These are phyloP conservation scores for Drosophila limbata DNA, from an alignment of 2,888 invertebrate species.

Conservation along the genomic window DNA sequence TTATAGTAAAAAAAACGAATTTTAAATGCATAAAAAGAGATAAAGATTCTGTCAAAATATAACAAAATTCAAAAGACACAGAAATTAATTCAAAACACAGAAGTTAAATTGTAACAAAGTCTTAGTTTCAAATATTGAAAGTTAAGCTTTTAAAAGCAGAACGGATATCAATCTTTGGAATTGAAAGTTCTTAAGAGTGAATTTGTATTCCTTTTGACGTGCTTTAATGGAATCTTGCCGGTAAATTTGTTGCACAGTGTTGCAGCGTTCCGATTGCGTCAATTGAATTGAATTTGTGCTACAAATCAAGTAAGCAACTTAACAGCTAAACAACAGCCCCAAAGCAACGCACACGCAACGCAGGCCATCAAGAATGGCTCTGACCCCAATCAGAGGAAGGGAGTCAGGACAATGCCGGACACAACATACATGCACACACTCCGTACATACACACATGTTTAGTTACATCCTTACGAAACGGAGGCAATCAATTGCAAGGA, in stretches of 20 bases:
- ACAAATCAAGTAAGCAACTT: slow-evolving; percentile 81
- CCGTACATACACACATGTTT: slow-evolving; percentile 6
- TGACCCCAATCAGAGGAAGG: slow-evolving; percentile 21
- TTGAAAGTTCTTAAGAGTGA: not conserved
- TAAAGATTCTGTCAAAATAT: not conserved
- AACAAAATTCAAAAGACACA: too few species aligned
- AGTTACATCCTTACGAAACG: slow-evolving; percentile 55
- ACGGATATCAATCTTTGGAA: slow-evolving; percentile 4
- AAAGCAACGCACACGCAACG: slow-evolving; percentile 45
- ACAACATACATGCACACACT: slow-evolving; percentile 14
- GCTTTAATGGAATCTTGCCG: slow-evolving; percentile 31
- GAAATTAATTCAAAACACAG: too few species aligned
- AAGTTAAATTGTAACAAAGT: not conserved
- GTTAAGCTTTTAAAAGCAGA: not conserved
- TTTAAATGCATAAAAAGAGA: not conserved
- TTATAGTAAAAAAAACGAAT: not conserved
- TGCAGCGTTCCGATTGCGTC: slow-evolving; percentile 49
- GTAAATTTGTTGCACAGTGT: slow-evolving; percentile 64
- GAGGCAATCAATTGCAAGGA: slow-evolving; percentile 77
- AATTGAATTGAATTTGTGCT: slow-evolving; percentile 80
- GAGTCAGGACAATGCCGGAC: slow-evolving; percentile 42
- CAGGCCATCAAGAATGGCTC: slow-evolving; percentile 46
- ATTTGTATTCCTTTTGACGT: slow-evolving; percentile 8
- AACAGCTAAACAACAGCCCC: slow-evolving; percentile 76
- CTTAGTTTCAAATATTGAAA: not conserved